Evolutionary conservation across 2,888 invertebrate species (phyloP).

Genomic region (Abrostola tripartita): DNA sequence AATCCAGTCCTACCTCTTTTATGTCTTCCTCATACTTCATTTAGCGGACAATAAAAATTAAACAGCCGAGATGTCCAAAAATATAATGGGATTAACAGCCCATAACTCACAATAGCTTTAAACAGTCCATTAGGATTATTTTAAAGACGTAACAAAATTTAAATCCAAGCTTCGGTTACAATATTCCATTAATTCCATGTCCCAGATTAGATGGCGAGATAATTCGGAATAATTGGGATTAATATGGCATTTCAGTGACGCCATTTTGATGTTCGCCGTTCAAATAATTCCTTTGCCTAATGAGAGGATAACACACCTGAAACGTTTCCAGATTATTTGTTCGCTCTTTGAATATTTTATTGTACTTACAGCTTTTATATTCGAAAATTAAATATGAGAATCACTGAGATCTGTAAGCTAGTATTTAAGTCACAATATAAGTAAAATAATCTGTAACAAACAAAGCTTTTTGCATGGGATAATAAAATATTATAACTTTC

Average conservation of each 20-base stretch:
- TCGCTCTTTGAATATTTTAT: too few relatives aligned
- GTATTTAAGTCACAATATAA: too few relatives aligned
- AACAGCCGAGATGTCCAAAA: constrained; percentile 33
- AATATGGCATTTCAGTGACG: constrained; percentile 12
- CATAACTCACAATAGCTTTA: constrained; percentile 50
- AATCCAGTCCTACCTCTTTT: constrained; percentile 12
- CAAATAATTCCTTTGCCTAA: neutral
- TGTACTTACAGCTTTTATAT: too few relatives aligned
- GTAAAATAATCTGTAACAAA: too few relatives aligned
- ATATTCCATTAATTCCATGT: neutral
- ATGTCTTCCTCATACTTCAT: constrained; percentile 54
- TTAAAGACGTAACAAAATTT: constrained; percentile 39
- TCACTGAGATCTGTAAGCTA: too few relatives aligned
- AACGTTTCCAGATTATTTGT: too few relatives aligned
- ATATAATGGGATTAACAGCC: constrained; percentile 50
- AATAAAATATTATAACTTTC: too few relatives aligned
- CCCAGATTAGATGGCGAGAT: constrained; percentile 22
- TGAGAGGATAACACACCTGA: neutral
- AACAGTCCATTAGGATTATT: constrained; percentile 37
- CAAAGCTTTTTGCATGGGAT: too few relatives aligned
- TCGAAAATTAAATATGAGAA: too few relatives aligned
- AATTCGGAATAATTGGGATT: constrained; percentile 6
- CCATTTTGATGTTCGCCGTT: neutral
- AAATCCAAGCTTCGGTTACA: constrained; percentile 16
- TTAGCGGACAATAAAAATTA: constrained; percentile 42